Percentiles rank a stretch among this genome's conserved stretches.
Evolutionary conservation across 2,797 vertebrate genomes (phyloP).

Genomic region (Xenentodon cancila): DNA sequence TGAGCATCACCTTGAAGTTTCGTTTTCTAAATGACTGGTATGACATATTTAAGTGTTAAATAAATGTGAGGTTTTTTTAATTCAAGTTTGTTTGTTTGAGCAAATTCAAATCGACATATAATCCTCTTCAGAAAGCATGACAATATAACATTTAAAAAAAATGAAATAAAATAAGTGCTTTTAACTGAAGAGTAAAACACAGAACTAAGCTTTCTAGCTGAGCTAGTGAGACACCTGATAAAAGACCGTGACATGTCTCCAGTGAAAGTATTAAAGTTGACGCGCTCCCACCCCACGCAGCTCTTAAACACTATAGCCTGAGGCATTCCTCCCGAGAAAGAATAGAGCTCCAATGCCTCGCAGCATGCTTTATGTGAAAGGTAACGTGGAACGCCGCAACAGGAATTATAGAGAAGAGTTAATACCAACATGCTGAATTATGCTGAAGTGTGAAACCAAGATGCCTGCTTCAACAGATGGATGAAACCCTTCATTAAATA

Average conservation of each 20-base stretch:
- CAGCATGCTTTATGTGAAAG: slow-evolving; percentile 57
- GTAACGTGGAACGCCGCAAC: slow-evolving; percentile 49
- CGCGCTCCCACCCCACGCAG: slow-evolving; percentile 75
- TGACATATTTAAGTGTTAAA: background rate
- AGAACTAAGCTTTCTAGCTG: slow-evolving; percentile 76
- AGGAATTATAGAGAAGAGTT: slow-evolving; percentile 43
- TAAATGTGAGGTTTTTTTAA: slow-evolving; percentile 25
- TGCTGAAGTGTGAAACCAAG: background rate
- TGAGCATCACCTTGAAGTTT: too few relatives aligned
- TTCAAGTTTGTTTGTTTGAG: too few relatives aligned
- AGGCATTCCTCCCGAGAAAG: slow-evolving; percentile 75
- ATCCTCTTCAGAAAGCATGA: slow-evolving; percentile 53
- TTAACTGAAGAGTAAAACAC: slow-evolving; percentile 71
- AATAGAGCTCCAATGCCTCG: slow-evolving; percentile 63
- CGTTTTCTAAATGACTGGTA: too few relatives aligned
- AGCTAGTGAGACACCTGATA: slow-evolving; percentile 76
- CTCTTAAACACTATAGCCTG: slow-evolving; percentile 74
- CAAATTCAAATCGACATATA: slow-evolving; percentile 42
- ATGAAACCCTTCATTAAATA: background rate
- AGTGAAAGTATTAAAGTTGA: slow-evolving; percentile 79
- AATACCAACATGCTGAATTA: slow-evolving; percentile 5
- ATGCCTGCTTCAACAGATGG: background rate
- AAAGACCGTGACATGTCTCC: slow-evolving; percentile 77
- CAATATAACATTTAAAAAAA: slow-evolving; percentile 70
- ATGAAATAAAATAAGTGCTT: slow-evolving; percentile 46